Evolutionary conservation across 2,113 vertebrate genomes (phyloP).

Genomic region (Corynorhinus townsendii): DNA sequence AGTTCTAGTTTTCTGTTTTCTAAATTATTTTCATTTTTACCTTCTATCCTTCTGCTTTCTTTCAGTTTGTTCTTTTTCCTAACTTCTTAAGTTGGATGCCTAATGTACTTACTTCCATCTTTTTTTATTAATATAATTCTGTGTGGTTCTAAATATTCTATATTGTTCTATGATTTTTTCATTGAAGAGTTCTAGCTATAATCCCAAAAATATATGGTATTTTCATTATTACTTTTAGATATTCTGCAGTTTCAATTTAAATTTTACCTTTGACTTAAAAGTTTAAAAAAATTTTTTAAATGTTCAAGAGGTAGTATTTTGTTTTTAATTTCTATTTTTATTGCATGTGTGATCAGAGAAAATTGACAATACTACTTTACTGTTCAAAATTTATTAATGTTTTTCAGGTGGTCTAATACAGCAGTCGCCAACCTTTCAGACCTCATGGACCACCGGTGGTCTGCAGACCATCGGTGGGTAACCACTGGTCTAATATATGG

Average conservation of each 20-base stretch:
- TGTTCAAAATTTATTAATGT: background rate
- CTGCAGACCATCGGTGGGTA: too few species aligned
- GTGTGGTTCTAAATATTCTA: background rate
- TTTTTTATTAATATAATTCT: slow-evolving; percentile 4
- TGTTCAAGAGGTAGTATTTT: background rate
- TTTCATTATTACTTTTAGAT: background rate
- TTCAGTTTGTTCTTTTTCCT: background rate
- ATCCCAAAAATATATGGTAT: background rate
- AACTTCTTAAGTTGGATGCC: background rate
- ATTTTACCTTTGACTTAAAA: background rate
- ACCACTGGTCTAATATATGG: background rate
- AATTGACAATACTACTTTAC: background rate
- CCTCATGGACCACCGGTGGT: too few species aligned
- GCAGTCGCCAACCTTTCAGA: too few species aligned
- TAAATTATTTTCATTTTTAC: background rate
- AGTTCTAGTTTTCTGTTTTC: background rate
- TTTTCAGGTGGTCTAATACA: too few species aligned
- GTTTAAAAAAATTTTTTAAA: background rate
- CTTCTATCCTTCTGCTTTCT: background rate
- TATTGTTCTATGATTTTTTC: background rate
- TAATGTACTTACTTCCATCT: background rate
- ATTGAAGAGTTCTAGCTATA: background rate
- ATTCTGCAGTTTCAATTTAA: background rate
- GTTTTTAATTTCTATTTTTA: background rate
- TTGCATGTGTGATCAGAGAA: background rate